A percentile compares a stretch with the other conserved stretches of the same genome.
Evolutionary conservation across 2,113 vertebrate species (phyloP).

Genomic region (Scartelaos histophorus): DNA sequence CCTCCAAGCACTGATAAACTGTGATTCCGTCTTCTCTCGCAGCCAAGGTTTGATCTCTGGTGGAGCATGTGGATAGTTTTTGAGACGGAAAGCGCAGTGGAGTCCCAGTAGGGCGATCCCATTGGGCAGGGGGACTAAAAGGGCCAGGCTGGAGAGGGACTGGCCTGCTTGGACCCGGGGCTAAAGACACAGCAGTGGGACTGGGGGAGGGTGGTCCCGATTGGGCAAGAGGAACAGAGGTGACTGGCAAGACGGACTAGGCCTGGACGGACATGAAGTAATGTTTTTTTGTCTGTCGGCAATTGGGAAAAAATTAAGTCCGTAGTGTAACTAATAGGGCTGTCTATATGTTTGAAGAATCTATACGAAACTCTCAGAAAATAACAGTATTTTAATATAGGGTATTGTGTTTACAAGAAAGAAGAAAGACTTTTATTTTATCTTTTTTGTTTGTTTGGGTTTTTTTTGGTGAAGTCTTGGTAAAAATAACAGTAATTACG

Average conservation of each 20-base stretch:
- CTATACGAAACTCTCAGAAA: neutral
- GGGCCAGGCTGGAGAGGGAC: neutral
- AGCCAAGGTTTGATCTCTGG: constrained; percentile 23
- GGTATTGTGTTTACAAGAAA: too few species aligned
- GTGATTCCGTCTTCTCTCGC: constrained; percentile 2
- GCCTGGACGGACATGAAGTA: constrained; percentile 7
- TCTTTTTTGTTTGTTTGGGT: too few species aligned
- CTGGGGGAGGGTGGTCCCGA: constrained; percentile 4
- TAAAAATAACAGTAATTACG: neutral
- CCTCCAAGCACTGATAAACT: constrained; percentile 7
- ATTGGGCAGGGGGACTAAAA: constrained; percentile 17
- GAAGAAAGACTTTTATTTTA: neutral
- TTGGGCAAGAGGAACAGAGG: constrained; percentile 16
- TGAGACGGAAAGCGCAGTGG: constrained; percentile 7
- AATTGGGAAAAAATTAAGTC: neutral
- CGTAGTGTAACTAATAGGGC: neutral
- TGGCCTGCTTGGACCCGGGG: constrained; percentile 1
- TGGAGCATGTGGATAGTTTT: constrained; percentile 17
- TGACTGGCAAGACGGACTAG: constrained; percentile 3
- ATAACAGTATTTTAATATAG: neutral
- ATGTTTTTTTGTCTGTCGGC: neutral
- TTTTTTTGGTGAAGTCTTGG: neutral
- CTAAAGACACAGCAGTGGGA: neutral
- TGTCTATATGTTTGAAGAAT: neutral
- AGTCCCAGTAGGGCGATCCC: constrained; percentile 7